These are phyloP conservation scores for Steinernema khuongi DNA, from an alignment of 1,140 invertebrate species.

Conservation along the genomic window DNA sequence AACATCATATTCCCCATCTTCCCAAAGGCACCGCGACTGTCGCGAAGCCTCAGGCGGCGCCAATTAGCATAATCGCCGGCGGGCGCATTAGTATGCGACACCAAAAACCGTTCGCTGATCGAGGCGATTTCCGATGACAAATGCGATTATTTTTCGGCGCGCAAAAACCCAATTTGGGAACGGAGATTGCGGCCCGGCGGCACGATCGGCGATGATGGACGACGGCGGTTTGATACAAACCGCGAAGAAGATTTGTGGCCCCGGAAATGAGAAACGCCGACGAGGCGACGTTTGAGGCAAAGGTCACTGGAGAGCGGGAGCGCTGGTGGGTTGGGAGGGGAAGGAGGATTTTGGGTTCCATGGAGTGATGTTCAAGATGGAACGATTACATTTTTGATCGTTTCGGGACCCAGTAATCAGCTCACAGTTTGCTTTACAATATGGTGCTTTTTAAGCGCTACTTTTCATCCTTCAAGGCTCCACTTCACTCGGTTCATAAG, in stretches of 20 bases:
- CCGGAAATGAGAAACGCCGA: neutral
- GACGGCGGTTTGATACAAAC: neutral
- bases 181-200: conserved; percentile 15
- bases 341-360: neutral
- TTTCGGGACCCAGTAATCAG: too few species aligned
- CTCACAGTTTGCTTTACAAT: too few species aligned
- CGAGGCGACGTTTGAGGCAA: too few species aligned
- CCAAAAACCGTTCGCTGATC: too few species aligned
- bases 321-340: neutral
- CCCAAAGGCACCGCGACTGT: too few species aligned
- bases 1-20: too few species aligned
- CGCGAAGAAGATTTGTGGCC: neutral
- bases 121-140: conserved; percentile 8
- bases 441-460: neutral
- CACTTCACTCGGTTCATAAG: too few species aligned
- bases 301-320: neutral
- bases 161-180: conserved; percentile 13
- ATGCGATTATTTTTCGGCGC: conserved; percentile 3
- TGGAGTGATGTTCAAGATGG: too few species aligned
- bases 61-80: too few species aligned
- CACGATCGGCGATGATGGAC: conserved; percentile 10
- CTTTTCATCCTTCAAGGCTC: neutral
- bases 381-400: too few species aligned
- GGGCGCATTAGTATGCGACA: too few species aligned
- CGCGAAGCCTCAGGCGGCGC: too few species aligned